phyloP scores from a whole-genome alignment of 2,113 vertebrate genomes.

The Diadophis punctatus region DNA sequence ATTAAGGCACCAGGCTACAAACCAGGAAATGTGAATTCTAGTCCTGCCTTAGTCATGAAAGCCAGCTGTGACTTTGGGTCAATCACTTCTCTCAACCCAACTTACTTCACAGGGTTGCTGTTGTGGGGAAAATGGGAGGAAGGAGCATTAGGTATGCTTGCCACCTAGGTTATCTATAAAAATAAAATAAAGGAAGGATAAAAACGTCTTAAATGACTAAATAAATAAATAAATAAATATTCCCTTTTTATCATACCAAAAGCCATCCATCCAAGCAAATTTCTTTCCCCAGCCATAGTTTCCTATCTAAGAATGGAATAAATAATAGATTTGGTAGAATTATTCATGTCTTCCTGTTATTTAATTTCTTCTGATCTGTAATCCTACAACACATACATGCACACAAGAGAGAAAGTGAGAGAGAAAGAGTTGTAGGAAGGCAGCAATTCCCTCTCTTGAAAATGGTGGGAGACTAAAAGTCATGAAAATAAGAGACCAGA shows the following conservation, averaged over 20 bases:
- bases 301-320: neutral
- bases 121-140: too few relatives aligned
- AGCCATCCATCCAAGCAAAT: neutral
- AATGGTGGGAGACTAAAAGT: neutral
- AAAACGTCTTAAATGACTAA: neutral
- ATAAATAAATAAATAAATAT: neutral
- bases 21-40: too few relatives aligned
- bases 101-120: too few relatives aligned
- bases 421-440: neutral
- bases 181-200: neutral
- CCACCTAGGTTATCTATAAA: neutral
- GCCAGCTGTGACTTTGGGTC: too few relatives aligned
- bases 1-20: too few relatives aligned
- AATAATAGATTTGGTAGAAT: neutral
- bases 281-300: neutral
- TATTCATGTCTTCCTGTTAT: neutral
- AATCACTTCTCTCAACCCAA: too few relatives aligned
- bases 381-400: neutral
- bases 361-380: neutral
- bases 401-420: neutral
- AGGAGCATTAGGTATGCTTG: neutral
- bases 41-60: too few relatives aligned
- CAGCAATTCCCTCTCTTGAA: neutral
- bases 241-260: neutral
- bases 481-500: neutral